phyloP scores from a whole-genome alignment of 2,888 invertebrate species.

The Tridacna crocea region DNA sequence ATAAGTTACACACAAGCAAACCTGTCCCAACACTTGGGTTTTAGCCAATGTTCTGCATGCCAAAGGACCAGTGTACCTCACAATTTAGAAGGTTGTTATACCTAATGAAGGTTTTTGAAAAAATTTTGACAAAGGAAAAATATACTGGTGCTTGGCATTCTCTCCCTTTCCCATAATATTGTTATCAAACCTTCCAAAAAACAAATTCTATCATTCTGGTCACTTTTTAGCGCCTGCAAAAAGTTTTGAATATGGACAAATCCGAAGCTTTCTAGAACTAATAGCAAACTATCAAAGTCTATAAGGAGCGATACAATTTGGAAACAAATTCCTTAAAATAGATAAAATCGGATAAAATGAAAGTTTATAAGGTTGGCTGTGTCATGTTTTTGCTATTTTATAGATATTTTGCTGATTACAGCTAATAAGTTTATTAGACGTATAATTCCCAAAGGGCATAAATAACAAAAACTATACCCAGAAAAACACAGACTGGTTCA shows the following conservation, averaged over 20 bases:
- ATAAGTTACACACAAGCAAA: too few species aligned
- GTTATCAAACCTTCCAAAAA: not conserved
- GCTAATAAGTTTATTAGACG: conserved; percentile 21
- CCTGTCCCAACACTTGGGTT: too few species aligned
- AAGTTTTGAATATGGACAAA: not conserved
- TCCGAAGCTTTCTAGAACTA: too few species aligned
- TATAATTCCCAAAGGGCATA: conserved; percentile 3
- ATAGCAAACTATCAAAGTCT: too few species aligned
- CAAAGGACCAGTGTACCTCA: too few species aligned
- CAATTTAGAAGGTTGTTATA: too few species aligned
- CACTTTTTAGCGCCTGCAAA: not conserved
- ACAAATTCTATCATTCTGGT: not conserved
- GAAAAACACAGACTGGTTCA: conserved; percentile 1
- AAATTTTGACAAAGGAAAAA: not conserved
- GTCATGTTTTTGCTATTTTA: conserved; percentile 25
- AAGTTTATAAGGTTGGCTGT: conserved; percentile 31
- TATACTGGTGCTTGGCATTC: not conserved
- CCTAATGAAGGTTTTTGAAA: not conserved
- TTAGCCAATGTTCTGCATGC: too few species aligned
- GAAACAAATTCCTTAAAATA: too few species aligned
- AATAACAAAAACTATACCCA: conserved; percentile 2
- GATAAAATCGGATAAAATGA: not conserved
- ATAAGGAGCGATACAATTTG: too few species aligned
- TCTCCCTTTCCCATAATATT: not conserved
- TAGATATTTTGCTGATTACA: conserved; percentile 15